These are phyloP conservation scores for Pterostichus madidus DNA, from an alignment of 2,888 invertebrate species.

Conservation along the genomic window DNA sequence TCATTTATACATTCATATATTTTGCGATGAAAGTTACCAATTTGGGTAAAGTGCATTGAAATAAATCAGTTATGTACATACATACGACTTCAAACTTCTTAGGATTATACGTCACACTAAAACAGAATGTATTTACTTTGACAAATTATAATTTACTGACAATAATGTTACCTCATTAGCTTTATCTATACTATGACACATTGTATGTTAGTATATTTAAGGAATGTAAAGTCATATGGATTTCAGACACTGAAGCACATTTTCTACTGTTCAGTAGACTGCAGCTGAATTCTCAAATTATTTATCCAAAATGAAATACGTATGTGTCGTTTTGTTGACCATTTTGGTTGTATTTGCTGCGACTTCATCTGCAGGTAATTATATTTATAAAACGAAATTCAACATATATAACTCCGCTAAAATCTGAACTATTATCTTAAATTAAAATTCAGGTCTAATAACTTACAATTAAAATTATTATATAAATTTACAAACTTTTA, in stretches of 20 bases:
- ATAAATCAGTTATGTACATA: not conserved
- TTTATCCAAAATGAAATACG: slow-evolving; percentile 24
- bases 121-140: not conserved
- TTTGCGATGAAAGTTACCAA: not conserved
- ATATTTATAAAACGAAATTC: no score
- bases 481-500: no score
- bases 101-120: slow-evolving; percentile 2
- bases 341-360: slow-evolving; percentile 11
- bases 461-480: no score
- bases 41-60: not conserved
- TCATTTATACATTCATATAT: not conserved
- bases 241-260: not conserved
- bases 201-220: not conserved
- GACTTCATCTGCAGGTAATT: slow-evolving; percentile 23
- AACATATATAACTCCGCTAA: no score
- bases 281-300: not conserved
- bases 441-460: no score
- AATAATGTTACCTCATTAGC: slow-evolving; percentile 10
- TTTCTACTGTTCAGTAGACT: slow-evolving; percentile 4
- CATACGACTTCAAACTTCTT: not conserved
- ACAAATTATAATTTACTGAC: slow-evolving; percentile 14
- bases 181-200: slow-evolving; percentile 1
- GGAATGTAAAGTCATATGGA: not conserved
- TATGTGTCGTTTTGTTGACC: not conserved
- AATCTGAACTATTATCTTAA: no score